Evolutionary conservation across 1,140 invertebrate species (phyloP).

Genomic region (honey bee (Apis mellifera)): Amel_HAv3.1 CM009936.2:12093001-12093500

Average conservation of each 20-base stretch:
- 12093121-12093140: constrained; percentile 32
- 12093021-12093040: background rate
- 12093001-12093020: too few relatives aligned
- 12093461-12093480: too few relatives aligned
- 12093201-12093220: constrained; percentile 90
- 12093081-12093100: background rate
- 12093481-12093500: background rate
- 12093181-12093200: constrained; percentile 81
- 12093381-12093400: background rate
- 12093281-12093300: constrained; percentile 82
- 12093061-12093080: too few relatives aligned
- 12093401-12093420: background rate
- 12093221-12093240: constrained; percentile 84
- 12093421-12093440: background rate
- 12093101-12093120: background rate
- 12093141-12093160: constrained; percentile 78
- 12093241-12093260: constrained; percentile 79
- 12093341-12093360: background rate
- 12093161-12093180: constrained; percentile 80
- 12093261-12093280: constrained; percentile 81
- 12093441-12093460: background rate
- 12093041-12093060: background rate
- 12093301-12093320: constrained; percentile 86
- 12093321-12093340: constrained; percentile 82
- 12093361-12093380: background rate